Evolutionary conservation across 2,888 invertebrate genomes (phyloP), one percentile per base, ranked within the genome.

Genomic region (Sarcophaga rosellei): DNA sequence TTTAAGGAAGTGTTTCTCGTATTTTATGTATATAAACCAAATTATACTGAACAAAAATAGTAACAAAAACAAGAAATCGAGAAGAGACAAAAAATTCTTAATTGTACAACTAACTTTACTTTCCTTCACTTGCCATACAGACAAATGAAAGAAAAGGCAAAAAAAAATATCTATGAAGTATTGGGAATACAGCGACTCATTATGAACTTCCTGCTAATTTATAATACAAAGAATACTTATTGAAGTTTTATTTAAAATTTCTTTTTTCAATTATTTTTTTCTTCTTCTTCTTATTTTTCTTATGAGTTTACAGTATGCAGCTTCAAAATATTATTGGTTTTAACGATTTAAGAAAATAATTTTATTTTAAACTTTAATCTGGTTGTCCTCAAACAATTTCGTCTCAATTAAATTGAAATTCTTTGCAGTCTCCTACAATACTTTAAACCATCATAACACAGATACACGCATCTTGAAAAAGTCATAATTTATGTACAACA

Each of bases 191-290:
- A 82, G 68, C 75, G 73, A 62, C 84, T 87, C 84, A 87, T 80
- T 87, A 87, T 82, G 79, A 85, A 87, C 87, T 87, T 84, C 78
- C 87, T 82, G 82, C 81, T 81, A 87, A 87, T 87, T 87, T 84
- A 62, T 79, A 79, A 62, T 79, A 63, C 57, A 66, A 68, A 61
- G 70, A 82, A 77, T 66, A 82, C 66, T 72, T 82, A 77, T 82
- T 45, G 35, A 68, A 69, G 11, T 80, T 65, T 65, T 65, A 72
- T 59, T 17, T 21, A 6, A 15, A 15, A 15, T 17, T 53, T 15
- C 5, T 2, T 12, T 53, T 53, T 53, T 17, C n/a, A n/a, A n/a
- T 53, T 1, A 53, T 45, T 17, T 21, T 10, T 53, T 53, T 53
- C 11, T 47, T 12, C 3, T 53, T 53, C 5, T 53, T 53, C 17